Evolutionary conservation across 1,140 invertebrate species (phyloP).

Genomic region (Lordiphosa clarofinis): DNA sequence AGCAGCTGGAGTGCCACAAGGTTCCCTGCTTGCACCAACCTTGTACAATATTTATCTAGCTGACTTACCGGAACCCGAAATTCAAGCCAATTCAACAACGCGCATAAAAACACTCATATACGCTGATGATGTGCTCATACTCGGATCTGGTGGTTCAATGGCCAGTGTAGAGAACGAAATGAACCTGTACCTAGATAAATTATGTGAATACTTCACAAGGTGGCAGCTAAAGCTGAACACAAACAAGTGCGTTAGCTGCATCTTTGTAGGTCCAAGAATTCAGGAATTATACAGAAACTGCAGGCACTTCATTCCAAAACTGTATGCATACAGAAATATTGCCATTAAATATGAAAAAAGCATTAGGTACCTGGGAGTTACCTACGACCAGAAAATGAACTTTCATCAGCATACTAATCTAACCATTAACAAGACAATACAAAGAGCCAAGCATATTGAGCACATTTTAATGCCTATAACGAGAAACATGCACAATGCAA

Average conservation of each 20-base stretch:
- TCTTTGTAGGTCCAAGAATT: background rate
- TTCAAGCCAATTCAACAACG: too few relatives aligned
- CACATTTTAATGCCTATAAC: background rate
- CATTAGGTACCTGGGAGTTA: slow-evolving; percentile 11
- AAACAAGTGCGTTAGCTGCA: background rate
- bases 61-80: too few relatives aligned
- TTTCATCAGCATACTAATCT: background rate
- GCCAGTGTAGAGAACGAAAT: slow-evolving; percentile 1
- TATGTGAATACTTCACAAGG: slow-evolving; percentile 2
- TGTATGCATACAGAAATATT: background rate
- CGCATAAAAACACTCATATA: too few relatives aligned
- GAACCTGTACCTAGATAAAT: background rate
- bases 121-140: background rate
- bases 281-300: background rate
- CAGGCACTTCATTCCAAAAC: background rate
- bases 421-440: background rate
- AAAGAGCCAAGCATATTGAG: background rate
- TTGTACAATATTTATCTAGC: too few relatives aligned
- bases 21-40: too few relatives aligned
- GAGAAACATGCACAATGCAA: too few relatives aligned
- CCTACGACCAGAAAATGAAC: slow-evolving; percentile 3
- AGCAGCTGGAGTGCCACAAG: too few relatives aligned
- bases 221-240: background rate
- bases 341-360: background rate
- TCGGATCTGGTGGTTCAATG: slow-evolving; percentile 5